phyloP scores from a whole-genome alignment of 2,888 invertebrate genomes.

The Drosophila aldrichi region DNA sequence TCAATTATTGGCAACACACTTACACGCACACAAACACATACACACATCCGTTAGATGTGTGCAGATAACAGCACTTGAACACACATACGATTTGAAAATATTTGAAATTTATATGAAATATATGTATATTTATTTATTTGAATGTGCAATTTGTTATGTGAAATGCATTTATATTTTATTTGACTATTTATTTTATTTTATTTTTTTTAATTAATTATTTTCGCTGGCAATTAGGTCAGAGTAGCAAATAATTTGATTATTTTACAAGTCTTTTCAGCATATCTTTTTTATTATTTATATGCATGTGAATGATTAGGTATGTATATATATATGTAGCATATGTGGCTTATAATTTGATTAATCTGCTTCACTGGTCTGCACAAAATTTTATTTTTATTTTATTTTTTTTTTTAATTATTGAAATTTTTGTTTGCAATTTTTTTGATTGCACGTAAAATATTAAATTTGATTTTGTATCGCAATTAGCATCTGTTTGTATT shows the following conservation, averaged over 20 bases:
- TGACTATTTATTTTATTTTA: neutral
- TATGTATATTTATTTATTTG: neutral
- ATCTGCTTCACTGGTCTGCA: slow-evolving; percentile 16
- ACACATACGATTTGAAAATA: slow-evolving; percentile 58
- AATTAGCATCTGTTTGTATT: neutral
- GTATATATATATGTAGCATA: neutral
- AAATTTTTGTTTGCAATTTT: neutral
- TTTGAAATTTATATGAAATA: slow-evolving; percentile 28
- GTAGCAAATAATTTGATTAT: slow-evolving; percentile 35
- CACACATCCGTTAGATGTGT: slow-evolving; percentile 1
- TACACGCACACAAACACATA: slow-evolving; percentile 13
- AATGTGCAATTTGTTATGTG: slow-evolving; percentile 14
- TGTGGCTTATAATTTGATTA: slow-evolving; percentile 20
- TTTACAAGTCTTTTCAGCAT: slow-evolving; percentile 21
- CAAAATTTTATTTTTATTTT: neutral
- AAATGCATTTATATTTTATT: slow-evolving; percentile 28
- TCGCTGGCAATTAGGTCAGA: slow-evolving; percentile 24
- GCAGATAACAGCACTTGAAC: slow-evolving; percentile 34
- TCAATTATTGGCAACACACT: slow-evolving; percentile 43
- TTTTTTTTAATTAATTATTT: neutral
- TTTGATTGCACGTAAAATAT: neutral
- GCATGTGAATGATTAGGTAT: neutral
- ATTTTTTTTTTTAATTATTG: neutral
- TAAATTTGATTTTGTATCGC: neutral
- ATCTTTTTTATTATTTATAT: neutral